phyloP scores from a whole-genome alignment of 2,113 vertebrate species.

The Mesembrinibis cayennensis region DNA sequence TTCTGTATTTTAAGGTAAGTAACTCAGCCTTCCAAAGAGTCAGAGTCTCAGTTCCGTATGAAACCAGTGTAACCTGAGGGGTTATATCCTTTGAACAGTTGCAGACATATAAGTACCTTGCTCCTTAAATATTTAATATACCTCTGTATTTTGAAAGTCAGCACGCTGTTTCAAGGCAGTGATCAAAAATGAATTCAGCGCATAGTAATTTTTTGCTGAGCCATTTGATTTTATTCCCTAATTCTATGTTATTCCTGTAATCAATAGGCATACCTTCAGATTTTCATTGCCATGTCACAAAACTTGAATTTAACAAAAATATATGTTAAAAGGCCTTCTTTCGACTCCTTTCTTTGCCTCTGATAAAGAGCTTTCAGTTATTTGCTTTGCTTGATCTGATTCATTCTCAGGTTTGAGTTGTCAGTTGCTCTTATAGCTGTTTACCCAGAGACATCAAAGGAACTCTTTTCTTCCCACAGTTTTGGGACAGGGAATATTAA shows the following conservation, averaged over 20 bases:
- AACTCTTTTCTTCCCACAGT: background rate
- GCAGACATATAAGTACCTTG: background rate
- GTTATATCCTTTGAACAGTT: background rate
- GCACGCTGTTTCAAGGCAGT: background rate
- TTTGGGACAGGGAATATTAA: background rate
- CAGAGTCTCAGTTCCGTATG: background rate
- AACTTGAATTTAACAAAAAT: background rate
- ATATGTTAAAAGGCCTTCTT: background rate
- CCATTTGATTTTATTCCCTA: background rate
- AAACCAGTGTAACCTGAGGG: background rate
- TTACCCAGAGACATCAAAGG: background rate
- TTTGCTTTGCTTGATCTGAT: background rate
- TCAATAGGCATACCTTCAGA: background rate
- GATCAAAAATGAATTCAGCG: background rate
- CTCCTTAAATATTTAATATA: constrained; percentile 33
- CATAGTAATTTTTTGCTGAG: background rate
- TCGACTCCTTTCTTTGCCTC: background rate
- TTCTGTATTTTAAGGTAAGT: background rate
- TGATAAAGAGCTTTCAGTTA: background rate
- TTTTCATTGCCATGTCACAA: background rate
- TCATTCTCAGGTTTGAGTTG: background rate
- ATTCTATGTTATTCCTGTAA: background rate
- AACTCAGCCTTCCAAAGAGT: background rate
- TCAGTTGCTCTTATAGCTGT: background rate
- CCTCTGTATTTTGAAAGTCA: background rate